Evolutionary conservation across 2,888 invertebrate species (phyloP), one percentile per base, ranked within the genome.

Genomic region (Phymatocera aterrima): DNA sequence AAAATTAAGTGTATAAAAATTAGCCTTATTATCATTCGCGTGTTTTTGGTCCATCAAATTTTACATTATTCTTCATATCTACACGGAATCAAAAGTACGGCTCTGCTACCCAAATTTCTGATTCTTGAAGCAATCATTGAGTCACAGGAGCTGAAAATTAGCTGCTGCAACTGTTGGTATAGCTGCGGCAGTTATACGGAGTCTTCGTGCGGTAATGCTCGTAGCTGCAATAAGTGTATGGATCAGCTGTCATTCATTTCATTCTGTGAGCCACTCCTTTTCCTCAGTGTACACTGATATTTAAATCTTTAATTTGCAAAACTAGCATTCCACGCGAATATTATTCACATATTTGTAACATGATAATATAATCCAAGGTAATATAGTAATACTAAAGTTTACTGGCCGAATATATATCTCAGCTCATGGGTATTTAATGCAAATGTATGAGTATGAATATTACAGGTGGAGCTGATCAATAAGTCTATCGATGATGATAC

Each of bases 1-100:
- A 72, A 18, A 72, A 28, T 68, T 46, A 68, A n/a, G 24, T 24
- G 28, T 28, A 43, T 68, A n/a, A n/a, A n/a, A n/a, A 15, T 68
- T 46, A 46, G 46, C 68, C 31, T 46, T 43, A 46, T 46, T 15
- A 46, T 46, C 68, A 43, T 43, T 24, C 21, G 46, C 3, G 24
- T 28, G 57, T 31, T 15, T 68, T 46, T 28, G 43, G 43, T 68
- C 43, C n/a, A 40, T 64, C n/a, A 64, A 64, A 5, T 21, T n/a
- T n/a, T n/a, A n/a, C 10, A 64, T 37, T 61, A 61, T 51, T 51
- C n/a, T 28, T 28, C 24, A 57, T 21, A 57, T 28, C 15, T 57
- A 12, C 28, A 10, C n/a, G n/a, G n/a, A n/a, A n/a, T n/a, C n/a
- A n/a, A n/a, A n/a, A n/a, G n/a, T n/a, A n/a, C n/a, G n/a, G n/a